A percentile compares a stretch with the other conserved stretches of the same genome.
Conservation (phyloP, 2,888 invertebrate species). For the Dynastes maya region DNA sequence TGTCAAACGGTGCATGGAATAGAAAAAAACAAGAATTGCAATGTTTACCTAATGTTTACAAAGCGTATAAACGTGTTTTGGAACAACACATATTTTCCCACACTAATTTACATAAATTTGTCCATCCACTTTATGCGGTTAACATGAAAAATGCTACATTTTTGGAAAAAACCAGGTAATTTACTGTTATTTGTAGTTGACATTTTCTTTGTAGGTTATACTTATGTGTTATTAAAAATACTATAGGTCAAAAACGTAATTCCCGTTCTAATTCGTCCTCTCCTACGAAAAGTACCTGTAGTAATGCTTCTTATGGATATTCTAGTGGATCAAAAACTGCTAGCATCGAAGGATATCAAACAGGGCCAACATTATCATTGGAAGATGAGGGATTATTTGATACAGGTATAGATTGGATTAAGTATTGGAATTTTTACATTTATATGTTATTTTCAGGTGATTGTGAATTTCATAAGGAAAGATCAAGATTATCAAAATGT, state of each 20-base stretch:
- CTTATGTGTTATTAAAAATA: conserved; percentile 51
- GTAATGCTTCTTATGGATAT: conserved; percentile 53
- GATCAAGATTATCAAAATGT: conserved; percentile 81
- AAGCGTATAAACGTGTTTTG: conserved; percentile 47
- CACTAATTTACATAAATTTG: conserved; percentile 39
- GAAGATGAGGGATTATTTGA: conserved; percentile 68
- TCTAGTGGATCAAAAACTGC: conserved; percentile 51
- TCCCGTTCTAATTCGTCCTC: conserved; percentile 54
- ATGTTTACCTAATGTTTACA: conserved; percentile 52
- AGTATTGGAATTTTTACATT: background rate
- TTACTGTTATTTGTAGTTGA: conserved; percentile 48
- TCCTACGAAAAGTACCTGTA: conserved; percentile 52
- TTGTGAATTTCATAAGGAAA: conserved; percentile 60
- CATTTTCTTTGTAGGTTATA: conserved; percentile 55
- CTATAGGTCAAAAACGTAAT: conserved; percentile 61
- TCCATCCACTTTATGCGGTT: conserved; percentile 38
- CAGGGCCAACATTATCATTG: conserved; percentile 56
- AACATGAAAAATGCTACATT: conserved; percentile 73
- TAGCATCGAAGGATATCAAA: conserved; percentile 54
- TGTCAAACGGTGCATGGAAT: conserved; percentile 47
- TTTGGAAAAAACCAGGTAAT: conserved; percentile 84
- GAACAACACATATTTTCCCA: conserved; percentile 48
- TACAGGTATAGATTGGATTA: conserved; percentile 60
- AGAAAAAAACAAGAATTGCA: conserved; percentile 37
- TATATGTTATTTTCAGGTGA: conserved; percentile 60